Evolutionary conservation across 2,113 vertebrate genomes (phyloP).

Genomic region (Conger conger): DNA sequence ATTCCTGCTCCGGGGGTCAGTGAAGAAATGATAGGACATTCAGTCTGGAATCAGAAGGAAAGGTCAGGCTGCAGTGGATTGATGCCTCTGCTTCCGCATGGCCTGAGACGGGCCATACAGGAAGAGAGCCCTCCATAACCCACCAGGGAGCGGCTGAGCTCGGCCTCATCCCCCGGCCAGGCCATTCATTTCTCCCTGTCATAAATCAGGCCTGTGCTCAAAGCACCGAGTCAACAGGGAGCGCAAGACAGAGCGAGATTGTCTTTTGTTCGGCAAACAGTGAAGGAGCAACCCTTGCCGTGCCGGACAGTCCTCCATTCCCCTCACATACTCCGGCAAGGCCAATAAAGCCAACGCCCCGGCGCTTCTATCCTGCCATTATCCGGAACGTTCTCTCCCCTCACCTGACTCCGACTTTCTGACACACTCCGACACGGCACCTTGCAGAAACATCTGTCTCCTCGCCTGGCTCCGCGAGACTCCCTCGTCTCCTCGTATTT

Average conservation of each 20-base stretch:
- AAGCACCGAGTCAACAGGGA: conserved; percentile 70
- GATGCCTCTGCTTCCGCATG: conserved; percentile 53
- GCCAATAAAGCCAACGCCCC: conserved; percentile 35
- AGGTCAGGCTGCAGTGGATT: conserved; percentile 41
- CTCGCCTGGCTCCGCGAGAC: conserved; percentile 33
- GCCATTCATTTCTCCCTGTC: conserved; percentile 65
- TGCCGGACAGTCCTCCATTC: conserved; percentile 63
- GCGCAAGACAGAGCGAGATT: conserved; percentile 77
- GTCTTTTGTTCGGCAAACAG: conserved; percentile 79
- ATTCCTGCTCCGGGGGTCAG: not conserved
- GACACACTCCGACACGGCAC: conserved; percentile 34
- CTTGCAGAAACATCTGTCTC: conserved; percentile 35
- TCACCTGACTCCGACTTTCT: conserved; percentile 46
- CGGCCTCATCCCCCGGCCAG: conserved; percentile 67
- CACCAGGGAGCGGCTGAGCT: conserved; percentile 67
- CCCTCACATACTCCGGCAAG: conserved; percentile 58
- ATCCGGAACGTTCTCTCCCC: conserved; percentile 45
- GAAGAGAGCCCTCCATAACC: conserved; percentile 43
- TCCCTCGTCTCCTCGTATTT: conserved; percentile 38
- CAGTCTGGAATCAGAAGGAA: not conserved
- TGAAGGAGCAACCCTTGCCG: conserved; percentile 68
- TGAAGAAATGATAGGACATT: conserved; percentile 23
- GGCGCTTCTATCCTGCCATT: conserved; percentile 41
- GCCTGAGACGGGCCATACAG: conserved; percentile 36
- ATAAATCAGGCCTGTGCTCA: conserved; percentile 69